Evolutionary conservation across 2,113 vertebrate species (phyloP), one percentile per base, ranked within the genome.

Genomic region (Nipponia nippon): DNA sequence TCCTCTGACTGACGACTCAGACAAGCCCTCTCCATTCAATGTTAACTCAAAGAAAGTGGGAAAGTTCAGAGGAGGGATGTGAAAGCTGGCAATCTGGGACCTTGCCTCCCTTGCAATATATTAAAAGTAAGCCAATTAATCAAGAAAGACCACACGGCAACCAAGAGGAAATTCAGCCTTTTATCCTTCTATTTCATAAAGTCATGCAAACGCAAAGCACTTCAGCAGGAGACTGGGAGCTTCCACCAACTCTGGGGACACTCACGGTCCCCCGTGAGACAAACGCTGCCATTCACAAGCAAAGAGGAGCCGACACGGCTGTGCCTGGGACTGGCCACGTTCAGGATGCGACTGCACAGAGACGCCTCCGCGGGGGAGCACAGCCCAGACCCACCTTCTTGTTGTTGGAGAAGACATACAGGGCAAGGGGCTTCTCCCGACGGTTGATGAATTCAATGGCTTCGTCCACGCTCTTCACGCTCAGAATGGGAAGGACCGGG

Each of bases 401-500:
- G 79, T 99, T 96, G 13, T 96, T 97, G 77, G 99, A 99, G 96
- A 99, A 99, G 66, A 99, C 83, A 29, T 99, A 99, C 2, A 99
- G 98, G 3, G 99, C 99, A 81, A 99, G 98, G 2, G 99, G 99
- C 84, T 99, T 99, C 89, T 99, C 99, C 9, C 98, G 96, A 70
- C 93, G 11, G 42, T 99, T 99, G 97, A 99, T 98, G 96, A 99
- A 99, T 76, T 96, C 62, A 58, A 99, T 99, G 96, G 99, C 99
- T 73, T 99, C 99, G 0, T 99, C 99, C 55, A 98, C 97, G 6
- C 97, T 98, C 55, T 96, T 98, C 87, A 99, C 98, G 0, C 98
- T 92, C 87, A 99, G 82, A 23, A 99, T 99, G 20, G 99, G 99
- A 42, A 99, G 97, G 86, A 99, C 34, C 0, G 99, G 99, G 3